phyloP scores from a whole-genome alignment of 2,113 vertebrate genomes.

The Myrmophylax atrothorax region DNA sequence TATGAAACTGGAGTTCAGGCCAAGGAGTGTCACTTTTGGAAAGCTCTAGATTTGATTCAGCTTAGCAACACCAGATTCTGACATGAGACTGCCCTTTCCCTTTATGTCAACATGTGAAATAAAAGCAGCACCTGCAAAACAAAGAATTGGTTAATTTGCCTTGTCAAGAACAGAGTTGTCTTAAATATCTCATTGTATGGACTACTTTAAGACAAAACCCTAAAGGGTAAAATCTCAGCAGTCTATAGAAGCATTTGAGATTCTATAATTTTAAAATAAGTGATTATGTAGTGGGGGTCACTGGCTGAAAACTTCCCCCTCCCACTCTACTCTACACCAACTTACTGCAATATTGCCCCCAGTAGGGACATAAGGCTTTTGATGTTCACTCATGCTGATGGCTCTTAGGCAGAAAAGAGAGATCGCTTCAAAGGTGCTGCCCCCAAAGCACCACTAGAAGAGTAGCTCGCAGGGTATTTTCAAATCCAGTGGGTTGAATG shows the following conservation, averaged over 20 bases:
- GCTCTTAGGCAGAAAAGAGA: neutral
- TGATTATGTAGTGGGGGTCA: neutral
- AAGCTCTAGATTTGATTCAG: neutral
- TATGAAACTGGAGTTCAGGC: neutral
- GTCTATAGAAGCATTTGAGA: neutral
- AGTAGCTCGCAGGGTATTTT: neutral
- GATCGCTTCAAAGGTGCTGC: neutral
- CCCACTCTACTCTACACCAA: neutral
- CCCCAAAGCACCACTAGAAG: neutral
- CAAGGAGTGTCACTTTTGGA: neutral
- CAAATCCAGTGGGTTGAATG: neutral
- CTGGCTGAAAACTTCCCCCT: neutral
- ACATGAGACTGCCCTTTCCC: rapidly evolving
- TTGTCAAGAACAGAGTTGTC: neutral
- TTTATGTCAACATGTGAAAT: neutral
- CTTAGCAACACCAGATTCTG: neutral
- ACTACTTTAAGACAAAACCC: neutral
- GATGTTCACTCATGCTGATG: neutral
- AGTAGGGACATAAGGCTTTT: neutral
- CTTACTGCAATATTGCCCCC: neutral
- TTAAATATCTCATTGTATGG: neutral
- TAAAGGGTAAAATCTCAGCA: neutral
- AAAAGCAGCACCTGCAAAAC: neutral
- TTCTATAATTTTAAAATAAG: neutral
- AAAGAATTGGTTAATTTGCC: neutral